phyloP scores from a whole-genome alignment of 2,888 invertebrate species.

The Nycteola revayana region DNA sequence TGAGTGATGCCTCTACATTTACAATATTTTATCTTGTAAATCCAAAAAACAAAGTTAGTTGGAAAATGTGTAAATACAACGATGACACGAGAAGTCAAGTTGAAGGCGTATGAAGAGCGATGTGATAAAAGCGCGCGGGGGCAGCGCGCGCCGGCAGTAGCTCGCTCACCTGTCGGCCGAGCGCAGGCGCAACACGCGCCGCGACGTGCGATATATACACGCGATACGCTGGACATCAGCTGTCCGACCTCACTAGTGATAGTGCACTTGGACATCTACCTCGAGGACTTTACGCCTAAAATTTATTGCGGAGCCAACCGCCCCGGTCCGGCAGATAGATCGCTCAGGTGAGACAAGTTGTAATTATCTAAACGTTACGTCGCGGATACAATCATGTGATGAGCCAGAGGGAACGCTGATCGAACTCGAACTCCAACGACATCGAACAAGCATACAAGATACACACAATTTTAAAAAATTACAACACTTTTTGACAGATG shows the following conservation, averaged over 20 bases:
- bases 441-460: no score
- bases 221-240: slow-evolving; percentile 41
- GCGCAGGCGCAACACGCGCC: slow-evolving; percentile 57
- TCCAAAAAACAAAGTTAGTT: slow-evolving; percentile 10
- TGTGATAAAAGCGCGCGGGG: slow-evolving; percentile 71
- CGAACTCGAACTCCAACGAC: no score
- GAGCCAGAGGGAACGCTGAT: slow-evolving; percentile 18
- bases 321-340: slow-evolving; percentile 39
- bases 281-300: slow-evolving; percentile 45
- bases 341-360: slow-evolving; percentile 54
- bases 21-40: no score
- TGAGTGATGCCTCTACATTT: no score
- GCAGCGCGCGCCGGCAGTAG: slow-evolving; percentile 73
- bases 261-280: slow-evolving; percentile 51
- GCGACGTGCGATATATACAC: slow-evolving; percentile 9
- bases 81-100: slow-evolving; percentile 63
- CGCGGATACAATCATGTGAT: slow-evolving; percentile 57
- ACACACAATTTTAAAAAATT: no score
- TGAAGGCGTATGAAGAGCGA: slow-evolving; percentile 68
- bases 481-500: no score
- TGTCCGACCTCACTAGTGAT: slow-evolving; percentile 58
- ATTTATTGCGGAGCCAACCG: slow-evolving; percentile 28
- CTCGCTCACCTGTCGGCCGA: slow-evolving; percentile 55
- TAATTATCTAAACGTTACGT: slow-evolving; percentile 35
- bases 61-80: slow-evolving; percentile 17